phyloP scores from a whole-genome alignment of 2,113 vertebrate genomes.

The Tachycineta bicolor region DNA sequence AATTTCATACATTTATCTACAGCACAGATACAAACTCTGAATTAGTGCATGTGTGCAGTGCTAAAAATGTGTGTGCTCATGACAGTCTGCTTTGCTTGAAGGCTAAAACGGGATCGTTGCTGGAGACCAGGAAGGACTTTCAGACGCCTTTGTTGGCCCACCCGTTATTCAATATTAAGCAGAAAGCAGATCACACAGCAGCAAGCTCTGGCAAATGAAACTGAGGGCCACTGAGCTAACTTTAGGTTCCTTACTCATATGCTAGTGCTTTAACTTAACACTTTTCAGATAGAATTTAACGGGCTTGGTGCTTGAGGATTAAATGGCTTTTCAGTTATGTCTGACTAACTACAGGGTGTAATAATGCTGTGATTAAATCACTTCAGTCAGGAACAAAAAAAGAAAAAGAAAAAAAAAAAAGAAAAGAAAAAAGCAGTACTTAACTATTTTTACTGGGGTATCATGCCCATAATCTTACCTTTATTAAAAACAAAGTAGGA shows the following conservation, averaged over 20 bases:
- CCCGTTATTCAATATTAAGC: neutral
- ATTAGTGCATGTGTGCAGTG: neutral
- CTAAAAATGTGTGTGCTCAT: neutral
- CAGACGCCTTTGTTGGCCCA: neutral
- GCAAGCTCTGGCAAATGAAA: neutral
- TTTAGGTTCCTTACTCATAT: neutral
- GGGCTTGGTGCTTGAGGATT: neutral
- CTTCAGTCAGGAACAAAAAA: neutral
- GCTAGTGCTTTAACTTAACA: neutral
- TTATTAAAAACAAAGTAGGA: conserved; percentile 39
- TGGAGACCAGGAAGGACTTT: neutral
- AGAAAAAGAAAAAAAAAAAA: neutral
- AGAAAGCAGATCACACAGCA: neutral
- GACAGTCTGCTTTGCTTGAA: neutral
- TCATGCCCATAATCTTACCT: neutral
- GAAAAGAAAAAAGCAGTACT: neutral
- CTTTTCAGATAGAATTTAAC: neutral
- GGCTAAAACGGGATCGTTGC: neutral
- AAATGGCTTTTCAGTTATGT: neutral
- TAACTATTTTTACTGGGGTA: neutral
- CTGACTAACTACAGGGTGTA: neutral
- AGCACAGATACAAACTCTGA: neutral
- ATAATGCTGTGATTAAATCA: neutral
- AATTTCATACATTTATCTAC: neutral
- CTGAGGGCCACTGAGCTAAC: neutral